Base-by-base conservation (phyloP, 2,797 vertebrate species). In the Phrynocephalus forsythii region DNA sequence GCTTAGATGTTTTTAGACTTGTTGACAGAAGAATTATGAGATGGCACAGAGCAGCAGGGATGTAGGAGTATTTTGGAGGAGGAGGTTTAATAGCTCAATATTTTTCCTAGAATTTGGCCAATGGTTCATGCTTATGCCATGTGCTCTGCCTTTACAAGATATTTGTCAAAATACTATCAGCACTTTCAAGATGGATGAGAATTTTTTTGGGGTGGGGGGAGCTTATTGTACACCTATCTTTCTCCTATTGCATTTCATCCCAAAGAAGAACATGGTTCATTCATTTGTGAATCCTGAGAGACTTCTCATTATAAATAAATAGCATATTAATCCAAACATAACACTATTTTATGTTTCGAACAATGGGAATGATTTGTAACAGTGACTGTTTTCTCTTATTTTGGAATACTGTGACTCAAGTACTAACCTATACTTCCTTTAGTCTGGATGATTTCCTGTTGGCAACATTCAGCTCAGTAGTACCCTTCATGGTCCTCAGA, bases 31-130 rank as follows among this genome's bases (percentile, higher is more conserved):
- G 56, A 71, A 20, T 79, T 79, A 63, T 18, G 52, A 84, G 77
- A 84, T 72, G 33, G 50, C 81, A 83, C 28, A 48, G 69, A 83
- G 52, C 82, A 84, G 69, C 52, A 84, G 87, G 87, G 63, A 73
- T 80, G 56, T 84, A 52, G 82, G 82, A 79, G 85, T 60, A 86
- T 56, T 86, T 79, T 38, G 77, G 68, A 60, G 66, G 68, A 56
- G 11, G 68, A 79, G 26, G 28, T 22, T 80, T 84, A 79, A 84
- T 88, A 71, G 76, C 52, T 84, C 63, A 80, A 80, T 88, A 72
- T 88, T 88, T 87, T 66, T 84, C 33, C 87, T 84, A 79, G 67
- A 84, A 66, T 75, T 88, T 30, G 76, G 26, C 60, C 68, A 77
- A 28, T 6, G 60, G 8, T 78, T 84, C 71, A 30, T 84, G 76